Conservation (phyloP, 2,888 invertebrate species). For the Marasmarcha lunaedactyla region DNA sequence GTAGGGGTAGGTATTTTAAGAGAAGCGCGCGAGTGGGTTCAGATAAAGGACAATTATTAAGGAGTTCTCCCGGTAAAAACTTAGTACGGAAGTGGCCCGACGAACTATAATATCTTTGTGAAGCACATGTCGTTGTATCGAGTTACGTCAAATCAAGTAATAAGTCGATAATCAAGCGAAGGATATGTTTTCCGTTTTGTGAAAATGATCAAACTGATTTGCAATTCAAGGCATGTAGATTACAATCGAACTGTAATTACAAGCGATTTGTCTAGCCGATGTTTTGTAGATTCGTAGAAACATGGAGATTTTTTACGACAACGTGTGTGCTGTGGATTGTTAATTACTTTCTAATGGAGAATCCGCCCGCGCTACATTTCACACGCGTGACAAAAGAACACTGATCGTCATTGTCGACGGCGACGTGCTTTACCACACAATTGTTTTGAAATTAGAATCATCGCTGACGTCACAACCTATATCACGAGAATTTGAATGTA, state of each 20-base stretch:
- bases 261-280: conserved; percentile 21
- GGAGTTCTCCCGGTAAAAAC: conserved; percentile 51
- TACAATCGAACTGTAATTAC: conserved; percentile 46
- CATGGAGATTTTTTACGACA: conserved; percentile 28
- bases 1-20: conserved; percentile 68
- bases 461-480: conserved; percentile 10
- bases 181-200: conserved; percentile 32
- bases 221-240: conserved; percentile 43
- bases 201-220: conserved; percentile 35
- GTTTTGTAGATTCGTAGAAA: conserved; percentile 26
- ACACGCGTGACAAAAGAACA: conserved; percentile 18
- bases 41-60: conserved; percentile 69
- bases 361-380: conserved; percentile 16
- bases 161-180: conserved; percentile 45
- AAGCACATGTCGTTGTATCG: conserved; percentile 34
- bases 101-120: conserved; percentile 34
- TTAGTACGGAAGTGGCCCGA: conserved; percentile 43
- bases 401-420: conserved; percentile 2
- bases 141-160: conserved; percentile 39
- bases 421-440: conserved; percentile 32
- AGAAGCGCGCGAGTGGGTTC: conserved; percentile 60
- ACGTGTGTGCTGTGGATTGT: conserved; percentile 17
- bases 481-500: background rate
- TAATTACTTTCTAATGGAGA: conserved; percentile 23
- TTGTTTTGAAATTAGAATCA: conserved; percentile 48